Conservation (phyloP, 1,140 invertebrate species). For the Vanessa atalanta region DNA sequence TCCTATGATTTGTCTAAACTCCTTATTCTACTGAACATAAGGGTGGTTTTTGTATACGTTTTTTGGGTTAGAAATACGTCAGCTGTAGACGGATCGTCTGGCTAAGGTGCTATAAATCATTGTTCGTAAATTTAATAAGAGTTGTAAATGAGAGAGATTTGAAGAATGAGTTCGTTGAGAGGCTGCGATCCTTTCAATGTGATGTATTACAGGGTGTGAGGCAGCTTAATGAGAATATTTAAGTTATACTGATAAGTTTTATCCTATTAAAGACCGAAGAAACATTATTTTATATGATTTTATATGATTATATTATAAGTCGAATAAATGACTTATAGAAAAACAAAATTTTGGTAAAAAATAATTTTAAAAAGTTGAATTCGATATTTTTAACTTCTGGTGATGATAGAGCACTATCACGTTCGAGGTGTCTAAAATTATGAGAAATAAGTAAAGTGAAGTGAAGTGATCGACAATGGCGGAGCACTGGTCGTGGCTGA, state of each 20-base stretch:
- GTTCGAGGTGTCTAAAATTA: not conserved
- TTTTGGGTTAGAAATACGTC: slow-evolving; percentile 29
- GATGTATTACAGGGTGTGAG: slow-evolving; percentile 35
- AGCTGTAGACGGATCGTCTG: slow-evolving; percentile 43
- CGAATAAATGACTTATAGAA: no score
- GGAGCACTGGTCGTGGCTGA: slow-evolving; percentile 76
- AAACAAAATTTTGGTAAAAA: not conserved
- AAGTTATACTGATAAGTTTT: not conserved
- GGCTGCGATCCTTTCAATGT: slow-evolving; percentile 29
- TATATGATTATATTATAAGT: not conserved
- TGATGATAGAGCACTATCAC: no score
- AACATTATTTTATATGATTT: not conserved
- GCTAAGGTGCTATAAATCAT: slow-evolving; percentile 60
- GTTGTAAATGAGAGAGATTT: slow-evolving; percentile 48
- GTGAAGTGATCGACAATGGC: slow-evolving; percentile 50
- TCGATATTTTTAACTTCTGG: no score
- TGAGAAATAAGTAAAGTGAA: slow-evolving; percentile 7
- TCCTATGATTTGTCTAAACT: not conserved
- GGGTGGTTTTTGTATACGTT: slow-evolving; percentile 13
- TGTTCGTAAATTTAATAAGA: slow-evolving; percentile 64
- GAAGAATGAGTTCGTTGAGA: slow-evolving; percentile 53
- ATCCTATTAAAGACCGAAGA: not conserved
- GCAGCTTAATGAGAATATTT: slow-evolving; percentile 20
- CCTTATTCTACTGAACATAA: not conserved
- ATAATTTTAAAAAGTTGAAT: not conserved